Base-by-base conservation (phyloP, 2,113 vertebrate genomes). In the Gorsachius goisagi region DNA sequence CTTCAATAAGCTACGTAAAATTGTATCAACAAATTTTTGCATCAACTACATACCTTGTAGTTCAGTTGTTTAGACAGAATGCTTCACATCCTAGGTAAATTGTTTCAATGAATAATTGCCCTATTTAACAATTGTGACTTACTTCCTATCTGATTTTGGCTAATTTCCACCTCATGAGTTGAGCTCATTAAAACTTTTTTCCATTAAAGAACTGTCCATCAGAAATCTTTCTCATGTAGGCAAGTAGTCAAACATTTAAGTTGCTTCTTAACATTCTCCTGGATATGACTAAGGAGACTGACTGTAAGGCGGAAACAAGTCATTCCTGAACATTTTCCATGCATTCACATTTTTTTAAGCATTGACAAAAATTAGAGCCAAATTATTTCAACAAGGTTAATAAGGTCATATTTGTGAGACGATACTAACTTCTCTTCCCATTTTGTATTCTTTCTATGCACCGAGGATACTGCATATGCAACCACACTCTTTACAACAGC, bases 51-150 rank as follows among this genome's bases (percentile, higher is more conserved):
- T n/a, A 66, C 39, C 13, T 67, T 71, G 12, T 39, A 4, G 17
- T 72, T 80, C 75, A 52, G 37, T 58, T 55, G 12, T 23, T 10
- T n/a, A n/a, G 19, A 74, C 4, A 39, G 33, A 93, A 88, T 37
- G 39, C n/a, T 79, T 84, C 74, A 79, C 3, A 62, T 21, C 3
- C 33, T 55, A 39, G 13, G 58, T 45, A 90, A 86, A 37, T 17
- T 71, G 44, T 86, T 96, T 74, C 68, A 67, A 39, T 64, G 47
- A 96, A 68, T 93, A 95, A 96, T 39, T 82, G 49, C 15, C 15
- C 41, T 72, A 33, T 60, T 90, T 84, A 84, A 89, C 44, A 83
- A 63, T 7, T 47, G 33, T 60, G 39, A 49, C n/a, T 76, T 91
- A 88, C 23, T 86, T 75, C 18, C 22, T 67, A 62, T 28, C 44